A percentile compares a stretch with the other conserved stretches of the same genome.
phyloP scores from a whole-genome alignment of 1,140 invertebrate species.

The Camponotus pennsylvanicus region DNA sequence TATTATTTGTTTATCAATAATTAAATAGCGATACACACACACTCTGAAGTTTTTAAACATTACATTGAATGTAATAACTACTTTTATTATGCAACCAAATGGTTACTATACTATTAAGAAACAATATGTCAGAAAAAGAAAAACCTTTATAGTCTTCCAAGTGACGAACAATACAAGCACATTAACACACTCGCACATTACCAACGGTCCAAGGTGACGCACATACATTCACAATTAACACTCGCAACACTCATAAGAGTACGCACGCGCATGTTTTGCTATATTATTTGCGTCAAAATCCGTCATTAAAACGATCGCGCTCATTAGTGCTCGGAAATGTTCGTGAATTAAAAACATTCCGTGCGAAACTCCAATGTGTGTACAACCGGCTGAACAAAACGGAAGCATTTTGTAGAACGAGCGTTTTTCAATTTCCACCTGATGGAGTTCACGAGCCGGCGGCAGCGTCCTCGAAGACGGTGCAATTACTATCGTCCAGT shows the following conservation, averaged over 20 bases:
- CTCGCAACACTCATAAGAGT: not conserved
- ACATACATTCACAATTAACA: constrained; percentile 16
- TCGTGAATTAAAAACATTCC: not conserved
- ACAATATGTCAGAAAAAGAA: constrained; percentile 13
- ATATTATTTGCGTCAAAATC: not conserved
- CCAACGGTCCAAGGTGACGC: not conserved
- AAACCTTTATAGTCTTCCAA: constrained; percentile 24
- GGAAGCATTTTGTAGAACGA: not conserved
- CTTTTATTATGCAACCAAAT: not conserved
- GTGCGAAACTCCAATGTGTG: not conserved
- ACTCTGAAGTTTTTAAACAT: not conserved
- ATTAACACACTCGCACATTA: constrained; percentile 41
- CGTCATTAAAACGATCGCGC: not conserved
- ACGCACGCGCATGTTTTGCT: not conserved
- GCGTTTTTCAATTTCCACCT: constrained; percentile 33
- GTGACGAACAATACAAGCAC: constrained; percentile 14
- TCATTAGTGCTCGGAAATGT: not conserved
- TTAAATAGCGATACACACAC: too few relatives aligned
- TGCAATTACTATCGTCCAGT: constrained; percentile 44
- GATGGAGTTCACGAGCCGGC: not conserved
- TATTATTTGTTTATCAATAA: too few relatives aligned
- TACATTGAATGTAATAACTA: not conserved
- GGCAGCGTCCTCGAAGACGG: not conserved
- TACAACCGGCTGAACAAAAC: not conserved
- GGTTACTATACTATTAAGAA: not conserved